Conservation (phyloP, 2,888 invertebrate genomes). For the Pocota personata region DNA sequence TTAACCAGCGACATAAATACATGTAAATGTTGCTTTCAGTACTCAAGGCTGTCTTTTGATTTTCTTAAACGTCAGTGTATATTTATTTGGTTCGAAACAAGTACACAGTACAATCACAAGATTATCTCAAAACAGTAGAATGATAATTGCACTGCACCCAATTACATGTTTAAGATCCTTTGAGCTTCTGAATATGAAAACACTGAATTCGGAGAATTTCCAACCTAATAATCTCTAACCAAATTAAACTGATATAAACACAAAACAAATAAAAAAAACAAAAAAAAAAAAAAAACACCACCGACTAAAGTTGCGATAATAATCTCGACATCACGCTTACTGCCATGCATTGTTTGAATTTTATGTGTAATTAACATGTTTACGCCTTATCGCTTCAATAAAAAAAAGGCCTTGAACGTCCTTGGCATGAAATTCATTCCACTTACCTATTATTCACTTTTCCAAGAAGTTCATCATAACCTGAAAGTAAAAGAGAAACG, state of each 20-base stretch:
- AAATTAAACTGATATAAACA: not conserved
- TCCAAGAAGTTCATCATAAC: constrained; percentile 28
- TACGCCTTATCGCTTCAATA: constrained; percentile 11
- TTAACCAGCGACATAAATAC: too few relatives aligned
- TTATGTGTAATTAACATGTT: constrained; percentile 48
- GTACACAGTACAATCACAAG: too few relatives aligned
- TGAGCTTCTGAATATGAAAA: too few relatives aligned
- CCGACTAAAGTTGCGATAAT: not conserved
- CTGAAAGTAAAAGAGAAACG: constrained; percentile 41
- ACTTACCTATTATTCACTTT: constrained; percentile 25
- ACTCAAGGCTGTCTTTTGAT: too few relatives aligned
- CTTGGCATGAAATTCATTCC: constrained; percentile 41
- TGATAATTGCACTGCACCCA: too few relatives aligned
- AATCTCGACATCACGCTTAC: constrained; percentile 19
- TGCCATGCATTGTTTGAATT: constrained; percentile 36
- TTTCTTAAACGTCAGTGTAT: too few relatives aligned
- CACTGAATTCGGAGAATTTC: too few relatives aligned
- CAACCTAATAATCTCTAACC: not conserved
- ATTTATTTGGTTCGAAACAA: too few relatives aligned
- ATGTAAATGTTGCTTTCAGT: too few relatives aligned
- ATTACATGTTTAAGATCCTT: too few relatives aligned
- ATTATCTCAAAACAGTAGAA: too few relatives aligned
- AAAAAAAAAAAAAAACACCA: not conserved
- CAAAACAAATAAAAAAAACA: too few relatives aligned
- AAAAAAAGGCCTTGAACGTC: constrained; percentile 43